Base-by-base conservation (phyloP, 2,797 vertebrate species). In the Agapornis canus region DNA sequence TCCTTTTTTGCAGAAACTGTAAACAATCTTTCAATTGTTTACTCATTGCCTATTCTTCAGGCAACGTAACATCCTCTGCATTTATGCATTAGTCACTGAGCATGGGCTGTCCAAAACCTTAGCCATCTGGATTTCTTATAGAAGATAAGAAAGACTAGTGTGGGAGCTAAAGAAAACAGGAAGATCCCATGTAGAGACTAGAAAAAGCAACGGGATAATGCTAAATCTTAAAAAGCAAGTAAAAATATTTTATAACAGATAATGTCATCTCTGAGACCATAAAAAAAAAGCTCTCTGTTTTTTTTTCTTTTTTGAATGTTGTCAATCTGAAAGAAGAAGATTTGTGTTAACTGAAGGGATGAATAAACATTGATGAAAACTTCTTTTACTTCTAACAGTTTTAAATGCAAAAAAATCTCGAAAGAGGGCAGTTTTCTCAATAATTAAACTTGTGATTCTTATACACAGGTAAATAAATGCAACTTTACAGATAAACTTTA, bases 81-180 rank as follows among this genome's bases (percentile, higher is more conserved):
- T 90, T 91, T 60, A 72, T 83, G 47, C 29, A 87, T 95, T 90
- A 94, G 85, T 94, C 92, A 89, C 18, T 25, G 47, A 69, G 18
- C 42, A 87, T 68, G 81, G 87, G 56, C 42, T 73, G 59, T 82
- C 77, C 71, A 85, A 87, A 61, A 48, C 66, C 80, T 82, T 69
- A 89, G 66, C 76, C 90, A 92, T 88, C 93, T 93, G 91, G 83
- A 87, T 86, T 82, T 96, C 69, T 95, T 89, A 40, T 23, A 92
- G 70, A 82, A 86, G 72, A 87, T 94, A 86, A 96, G 90, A 89
- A 83, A 95, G 42, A 31, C 18, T 35, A 64, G 27, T 89, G 49
- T 88, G 82, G 72, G 84, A 95, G 71, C 82, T 80, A 84, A 82
- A 90, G 78, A 89, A 96, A 97, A 96, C 92, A 95, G 92, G 92